phyloP scores from a whole-genome alignment of 2,113 vertebrate species.

The Mohoua ochrocephala region DNA sequence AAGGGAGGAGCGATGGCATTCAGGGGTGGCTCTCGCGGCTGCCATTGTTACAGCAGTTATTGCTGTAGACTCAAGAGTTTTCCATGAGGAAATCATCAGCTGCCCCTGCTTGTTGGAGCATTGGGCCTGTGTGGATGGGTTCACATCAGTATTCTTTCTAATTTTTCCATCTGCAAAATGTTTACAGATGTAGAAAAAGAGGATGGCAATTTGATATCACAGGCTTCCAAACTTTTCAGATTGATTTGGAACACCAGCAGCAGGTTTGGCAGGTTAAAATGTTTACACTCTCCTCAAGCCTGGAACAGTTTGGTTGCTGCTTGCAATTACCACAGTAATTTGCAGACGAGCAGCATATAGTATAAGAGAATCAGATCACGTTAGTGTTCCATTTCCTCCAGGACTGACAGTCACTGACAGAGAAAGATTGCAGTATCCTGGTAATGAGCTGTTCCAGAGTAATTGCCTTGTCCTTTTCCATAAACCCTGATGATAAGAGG shows the following conservation, averaged over 20 bases:
- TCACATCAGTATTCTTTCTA: neutral
- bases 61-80: neutral
- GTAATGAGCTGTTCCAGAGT: neutral
- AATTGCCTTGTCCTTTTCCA: neutral
- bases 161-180: neutral
- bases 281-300: neutral
- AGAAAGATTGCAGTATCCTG: neutral
- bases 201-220: neutral
- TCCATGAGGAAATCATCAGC: neutral
- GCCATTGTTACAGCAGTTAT: neutral
- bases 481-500: neutral
- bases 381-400: neutral
- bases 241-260: neutral
- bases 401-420: neutral
- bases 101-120: neutral
- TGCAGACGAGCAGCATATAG: neutral
- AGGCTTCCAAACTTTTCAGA: neutral
- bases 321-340: neutral
- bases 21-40: neutral
- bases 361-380: neutral
- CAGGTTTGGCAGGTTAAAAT: conserved; percentile 12
- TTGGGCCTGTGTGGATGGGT: neutral
- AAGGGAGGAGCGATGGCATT: neutral
- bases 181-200: neutral
- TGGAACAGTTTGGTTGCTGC: neutral